Conservation (phyloP, 2,797 vertebrate species). For the Phalloptychus januarius region DNA sequence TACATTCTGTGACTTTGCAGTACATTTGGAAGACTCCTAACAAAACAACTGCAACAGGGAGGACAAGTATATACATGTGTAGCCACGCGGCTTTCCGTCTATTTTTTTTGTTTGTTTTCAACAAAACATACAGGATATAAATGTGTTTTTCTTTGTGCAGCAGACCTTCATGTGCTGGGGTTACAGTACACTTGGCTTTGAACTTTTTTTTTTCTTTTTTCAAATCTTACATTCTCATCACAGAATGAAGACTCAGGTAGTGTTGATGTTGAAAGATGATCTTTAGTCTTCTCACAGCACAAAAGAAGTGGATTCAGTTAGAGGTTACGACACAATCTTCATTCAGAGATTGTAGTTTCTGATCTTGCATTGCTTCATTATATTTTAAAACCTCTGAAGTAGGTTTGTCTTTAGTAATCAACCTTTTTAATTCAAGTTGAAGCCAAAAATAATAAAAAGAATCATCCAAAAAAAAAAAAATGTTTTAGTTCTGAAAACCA, state of each 20-base stretch:
- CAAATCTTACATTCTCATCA: constrained; percentile 52
- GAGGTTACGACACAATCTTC: constrained; percentile 5
- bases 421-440: constrained; percentile 15
- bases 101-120: constrained; percentile 12
- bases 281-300: constrained; percentile 1
- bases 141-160: constrained; percentile 74
- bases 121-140: constrained; percentile 58
- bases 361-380: not conserved
- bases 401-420: constrained; percentile 14
- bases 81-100: constrained; percentile 76
- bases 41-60: constrained; percentile 78
- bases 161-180: constrained; percentile 72
- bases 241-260: constrained; percentile 53
- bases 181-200: constrained; percentile 82
- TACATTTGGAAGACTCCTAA: constrained; percentile 97
- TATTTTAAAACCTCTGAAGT: constrained; percentile 32
- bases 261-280: constrained; percentile 23
- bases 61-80: constrained; percentile 79
- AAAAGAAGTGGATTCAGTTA: constrained; percentile 12
- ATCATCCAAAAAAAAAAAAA: not conserved
- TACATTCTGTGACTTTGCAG: constrained; percentile 98
- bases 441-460: not conserved
- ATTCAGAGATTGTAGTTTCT: not conserved
- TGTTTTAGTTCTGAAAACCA: not conserved
- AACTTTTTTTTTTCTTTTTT: constrained; percentile 65